Percentiles rank a stretch among this genome's conserved stretches.
Conservation (phyloP, 2,113 vertebrate species). For the Callipepla californica region DNA sequence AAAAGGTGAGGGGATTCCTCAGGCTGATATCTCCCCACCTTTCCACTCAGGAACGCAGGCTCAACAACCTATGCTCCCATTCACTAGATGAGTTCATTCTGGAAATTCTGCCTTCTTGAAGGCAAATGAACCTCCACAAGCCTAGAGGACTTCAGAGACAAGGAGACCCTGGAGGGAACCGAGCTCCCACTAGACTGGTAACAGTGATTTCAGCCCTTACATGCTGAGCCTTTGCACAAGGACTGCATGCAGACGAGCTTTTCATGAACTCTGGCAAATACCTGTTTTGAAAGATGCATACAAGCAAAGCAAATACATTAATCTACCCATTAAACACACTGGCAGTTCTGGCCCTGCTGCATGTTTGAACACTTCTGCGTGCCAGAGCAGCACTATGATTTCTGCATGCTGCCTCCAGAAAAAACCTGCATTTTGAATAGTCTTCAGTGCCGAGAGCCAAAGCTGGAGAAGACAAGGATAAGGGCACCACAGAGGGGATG, state of each 20-base stretch:
- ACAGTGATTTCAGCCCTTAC: background rate
- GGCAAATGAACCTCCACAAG: background rate
- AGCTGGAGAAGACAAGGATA: conserved; percentile 51
- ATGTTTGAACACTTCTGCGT: conserved; percentile 42
- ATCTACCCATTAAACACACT: conserved; percentile 5
- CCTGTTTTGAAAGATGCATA: background rate
- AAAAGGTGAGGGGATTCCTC: background rate
- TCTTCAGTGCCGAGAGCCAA: background rate
- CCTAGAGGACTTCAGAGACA: background rate
- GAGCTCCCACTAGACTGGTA: background rate
- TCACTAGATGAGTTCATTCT: background rate
- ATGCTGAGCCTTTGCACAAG: background rate
- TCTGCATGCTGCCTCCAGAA: conserved; percentile 50
- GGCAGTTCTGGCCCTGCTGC: conserved; percentile 27
- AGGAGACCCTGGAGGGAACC: background rate
- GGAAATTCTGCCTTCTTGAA: background rate
- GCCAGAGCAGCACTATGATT: conserved; percentile 57
- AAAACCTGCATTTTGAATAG: conserved; percentile 49
- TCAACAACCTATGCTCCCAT: rapidly evolving
- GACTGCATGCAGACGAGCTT: background rate
- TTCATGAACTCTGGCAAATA: conserved; percentile 15
- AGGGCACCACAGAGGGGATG: conserved; percentile 46
- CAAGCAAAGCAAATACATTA: conserved; percentile 38
- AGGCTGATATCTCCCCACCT: background rate
- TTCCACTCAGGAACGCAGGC: background rate